These are phyloP conservation scores for Scomber colias DNA, from an alignment of 2,113 vertebrate species.

Conservation along the genomic window DNA sequence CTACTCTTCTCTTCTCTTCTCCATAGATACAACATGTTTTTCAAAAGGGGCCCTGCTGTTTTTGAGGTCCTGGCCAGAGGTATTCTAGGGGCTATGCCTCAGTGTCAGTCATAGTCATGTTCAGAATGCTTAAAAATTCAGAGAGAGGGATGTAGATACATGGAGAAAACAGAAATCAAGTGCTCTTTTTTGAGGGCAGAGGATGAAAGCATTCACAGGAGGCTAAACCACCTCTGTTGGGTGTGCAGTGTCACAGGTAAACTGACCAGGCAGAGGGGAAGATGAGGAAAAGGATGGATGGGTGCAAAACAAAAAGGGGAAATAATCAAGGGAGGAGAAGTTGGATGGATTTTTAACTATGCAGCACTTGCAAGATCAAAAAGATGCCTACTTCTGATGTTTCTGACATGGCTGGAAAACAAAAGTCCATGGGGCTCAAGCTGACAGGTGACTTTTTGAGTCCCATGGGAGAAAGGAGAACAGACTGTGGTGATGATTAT, in stretches of 20 bases:
- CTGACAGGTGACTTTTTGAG: conserved; percentile 14
- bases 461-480: conserved; percentile 37
- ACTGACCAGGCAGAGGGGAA: conserved; percentile 49
- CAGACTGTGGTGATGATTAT: conserved; percentile 1
- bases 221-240: conserved; percentile 50
- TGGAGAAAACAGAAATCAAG: conserved; percentile 26
- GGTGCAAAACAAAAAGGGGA: conserved; percentile 22
- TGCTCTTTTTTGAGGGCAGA: conserved; percentile 29
- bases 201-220: conserved; percentile 60
- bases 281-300: conserved; percentile 11
- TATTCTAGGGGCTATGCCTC: conserved; percentile 39
- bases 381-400: conserved; percentile 66
- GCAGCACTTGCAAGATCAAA: conserved; percentile 64
- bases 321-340: conserved; percentile 32
- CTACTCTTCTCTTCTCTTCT: conserved; percentile 4
- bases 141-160: conserved; percentile 44
- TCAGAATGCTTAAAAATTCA: conserved; percentile 35
- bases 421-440: not conserved
- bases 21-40: not conserved
- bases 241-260: conserved; percentile 52
- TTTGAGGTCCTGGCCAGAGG: conserved; percentile 40
- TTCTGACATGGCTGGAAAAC: conserved; percentile 37
- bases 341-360: conserved; percentile 27
- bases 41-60: not conserved
- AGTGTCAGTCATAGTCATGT: conserved; percentile 17